Evolutionary conservation across 2,113 vertebrate species (phyloP).

Genomic region (Picathartes gymnocephalus): DNA sequence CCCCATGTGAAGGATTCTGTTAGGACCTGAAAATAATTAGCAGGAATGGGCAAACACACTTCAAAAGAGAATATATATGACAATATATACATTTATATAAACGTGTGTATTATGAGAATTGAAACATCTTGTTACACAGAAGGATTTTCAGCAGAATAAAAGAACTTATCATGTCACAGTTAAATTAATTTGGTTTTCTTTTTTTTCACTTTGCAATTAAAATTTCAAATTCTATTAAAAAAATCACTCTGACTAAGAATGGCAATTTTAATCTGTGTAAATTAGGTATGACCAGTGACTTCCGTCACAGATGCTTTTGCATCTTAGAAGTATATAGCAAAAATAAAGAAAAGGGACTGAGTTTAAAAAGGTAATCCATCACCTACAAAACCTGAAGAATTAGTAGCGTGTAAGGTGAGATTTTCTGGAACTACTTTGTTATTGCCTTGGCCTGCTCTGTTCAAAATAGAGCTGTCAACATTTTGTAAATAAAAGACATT

Average conservation of each 20-base stretch:
- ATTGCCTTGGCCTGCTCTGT: not conserved
- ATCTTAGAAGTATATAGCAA: not conserved
- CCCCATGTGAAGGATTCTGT: not conserved
- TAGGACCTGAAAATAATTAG: not conserved
- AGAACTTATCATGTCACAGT: not conserved
- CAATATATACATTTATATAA: not conserved
- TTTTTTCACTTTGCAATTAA: not conserved
- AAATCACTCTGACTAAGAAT: not conserved
- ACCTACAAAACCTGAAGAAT: not conserved
- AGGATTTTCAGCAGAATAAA: not conserved
- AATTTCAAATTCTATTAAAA: not conserved
- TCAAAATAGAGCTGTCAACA: not conserved
- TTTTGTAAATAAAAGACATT: not conserved
- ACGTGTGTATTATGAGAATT: fast-evolving
- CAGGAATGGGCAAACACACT: not conserved
- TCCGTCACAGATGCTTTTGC: not conserved
- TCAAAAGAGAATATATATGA: not conserved
- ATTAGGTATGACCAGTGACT: not conserved
- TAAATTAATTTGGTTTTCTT: not conserved
- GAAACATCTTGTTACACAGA: not conserved
- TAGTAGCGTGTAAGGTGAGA: not conserved
- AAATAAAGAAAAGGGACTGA: not conserved
- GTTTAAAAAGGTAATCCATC: not conserved
- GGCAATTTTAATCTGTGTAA: not conserved
- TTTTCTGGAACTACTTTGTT: not conserved